Base-by-base conservation (phyloP, 2,888 invertebrate genomes). In the Trimorus sp. region DNA sequence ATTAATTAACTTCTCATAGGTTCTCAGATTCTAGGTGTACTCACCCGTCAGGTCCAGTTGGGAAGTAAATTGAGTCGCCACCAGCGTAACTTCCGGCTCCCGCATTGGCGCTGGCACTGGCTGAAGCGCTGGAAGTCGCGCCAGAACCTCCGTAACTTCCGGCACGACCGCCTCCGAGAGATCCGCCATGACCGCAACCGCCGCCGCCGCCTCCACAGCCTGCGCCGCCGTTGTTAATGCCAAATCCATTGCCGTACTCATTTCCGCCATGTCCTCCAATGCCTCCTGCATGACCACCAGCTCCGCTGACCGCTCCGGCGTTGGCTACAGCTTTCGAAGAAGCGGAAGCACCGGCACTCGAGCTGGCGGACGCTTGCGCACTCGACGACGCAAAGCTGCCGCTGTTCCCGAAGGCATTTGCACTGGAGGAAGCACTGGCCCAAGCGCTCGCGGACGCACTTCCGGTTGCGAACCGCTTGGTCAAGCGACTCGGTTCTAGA, bases 361-460 rank as follows among this genome's bases (percentile, higher is more conserved):
- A 89, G 80, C 89, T 87, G 75, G 89, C 88, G 53, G 85, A 79
- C 59, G 90, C 82, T 82, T 86, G 85, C 60, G 86, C 71, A 79
- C 26, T 8, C 51, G 93, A 92, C 4, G 93, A 92, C 59, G 83
- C 75, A 40, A 73, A 84, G 65, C 85, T 86, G 16, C 60, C 76
- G 5, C 83, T 81, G n/a, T 85, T 85, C 0, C 84, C 86, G 7
- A 51, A 83, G 0, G 87, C 79, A 7, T 79, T 74, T 12, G 88
- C 83, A 42, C 84, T 84, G 2, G 86, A 56, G 0, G 86, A 85
- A 53, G 82, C 77, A 38, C 84, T 83, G 0, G 83, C 81, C 66
- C 66, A 84, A 0, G 84, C 56, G 59, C 60, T 78, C 11, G 80
- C 66, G 6, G 81, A 70, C 45, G 69, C 68, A 56, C 78, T 78